Evolutionary conservation across 2,888 invertebrate genomes (phyloP).

Genomic region (Meta bourneti): DNA sequence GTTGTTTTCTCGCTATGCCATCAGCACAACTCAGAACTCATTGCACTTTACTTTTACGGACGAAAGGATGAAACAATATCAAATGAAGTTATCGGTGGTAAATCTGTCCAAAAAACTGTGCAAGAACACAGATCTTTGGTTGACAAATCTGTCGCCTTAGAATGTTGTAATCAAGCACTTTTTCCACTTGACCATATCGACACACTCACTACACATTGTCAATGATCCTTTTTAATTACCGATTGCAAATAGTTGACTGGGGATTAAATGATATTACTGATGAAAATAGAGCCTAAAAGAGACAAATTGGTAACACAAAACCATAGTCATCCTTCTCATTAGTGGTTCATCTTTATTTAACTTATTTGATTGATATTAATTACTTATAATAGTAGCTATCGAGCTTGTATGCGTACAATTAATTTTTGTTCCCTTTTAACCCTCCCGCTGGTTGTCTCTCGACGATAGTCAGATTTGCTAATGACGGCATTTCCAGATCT

Average conservation of each 20-base stretch:
- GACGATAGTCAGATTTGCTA: too few species aligned
- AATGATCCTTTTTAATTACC: too few species aligned
- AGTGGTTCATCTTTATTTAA: too few species aligned
- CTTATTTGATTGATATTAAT: too few species aligned
- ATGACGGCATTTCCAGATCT: too few species aligned
- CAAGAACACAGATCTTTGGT: neutral
- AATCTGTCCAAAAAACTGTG: neutral
- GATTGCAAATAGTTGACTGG: neutral
- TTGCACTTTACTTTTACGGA: neutral
- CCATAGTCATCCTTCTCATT: too few species aligned
- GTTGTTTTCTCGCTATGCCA: neutral
- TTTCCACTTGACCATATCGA: too few species aligned
- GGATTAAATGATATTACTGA: neutral
- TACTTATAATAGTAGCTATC: neutral
- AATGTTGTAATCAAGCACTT: too few species aligned
- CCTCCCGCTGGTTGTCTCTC: too few species aligned
- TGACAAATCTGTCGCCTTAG: neutral
- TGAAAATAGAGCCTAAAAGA: neutral
- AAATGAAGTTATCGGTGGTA: neutral
- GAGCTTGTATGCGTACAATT: neutral
- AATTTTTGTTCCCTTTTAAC: too few species aligned
- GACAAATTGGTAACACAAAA: neutral
- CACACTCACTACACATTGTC: too few species aligned
- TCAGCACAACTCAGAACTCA: neutral
- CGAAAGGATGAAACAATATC: neutral